Base-by-base conservation (phyloP, 2,113 vertebrate species). In the Ahaetulla prasina region DNA sequence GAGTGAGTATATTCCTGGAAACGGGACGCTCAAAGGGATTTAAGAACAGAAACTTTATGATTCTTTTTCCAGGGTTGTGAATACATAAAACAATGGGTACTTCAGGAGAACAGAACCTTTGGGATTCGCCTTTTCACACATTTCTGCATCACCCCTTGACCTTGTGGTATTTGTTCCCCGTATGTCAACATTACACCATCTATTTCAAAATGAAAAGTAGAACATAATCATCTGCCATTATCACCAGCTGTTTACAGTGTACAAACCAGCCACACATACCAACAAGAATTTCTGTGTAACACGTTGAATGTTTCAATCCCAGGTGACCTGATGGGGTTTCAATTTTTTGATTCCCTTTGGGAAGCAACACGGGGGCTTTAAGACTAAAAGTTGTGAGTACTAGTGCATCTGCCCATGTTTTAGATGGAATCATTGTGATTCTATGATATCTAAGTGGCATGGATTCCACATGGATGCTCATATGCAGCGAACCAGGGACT, bases 1-100 rank as follows among this genome's bases (percentile, higher is more conserved):
- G 96, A 96, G 96, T 96, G 95, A 95, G 95, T 92, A 94, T 96
- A 93, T 88, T 97, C 95, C 96, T 96, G 94, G 89, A 88, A 89
- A 92, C 0, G 23, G 63, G 55, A 95, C 90, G 85, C 3, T n/a
- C 43, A 30, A 52, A 85, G 63, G 12, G 52, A 43, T 84, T 43
- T 4, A 80, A 60, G 88, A 60, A 30, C 80, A 94, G 96, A 92
- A 94, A 91, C 93, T 94, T 93, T 94, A 94, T 93, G 68, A 93
- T 92, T 68, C 93, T 93, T 94, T 93, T 94, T 47, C 91, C 93
- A 96, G 84, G 89, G 95, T 92, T 95, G 94, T 88, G 94, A 96
- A 94, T 96, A 94, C 94, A 93, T 94, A 94, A 97, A 95, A 95
- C 92, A 94, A 93, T 86, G 91, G 90, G 90, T 87, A 63, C 90